Evolutionary conservation across 2,113 vertebrate species (phyloP).

Genomic region (Fukomys damarensis): DNA sequence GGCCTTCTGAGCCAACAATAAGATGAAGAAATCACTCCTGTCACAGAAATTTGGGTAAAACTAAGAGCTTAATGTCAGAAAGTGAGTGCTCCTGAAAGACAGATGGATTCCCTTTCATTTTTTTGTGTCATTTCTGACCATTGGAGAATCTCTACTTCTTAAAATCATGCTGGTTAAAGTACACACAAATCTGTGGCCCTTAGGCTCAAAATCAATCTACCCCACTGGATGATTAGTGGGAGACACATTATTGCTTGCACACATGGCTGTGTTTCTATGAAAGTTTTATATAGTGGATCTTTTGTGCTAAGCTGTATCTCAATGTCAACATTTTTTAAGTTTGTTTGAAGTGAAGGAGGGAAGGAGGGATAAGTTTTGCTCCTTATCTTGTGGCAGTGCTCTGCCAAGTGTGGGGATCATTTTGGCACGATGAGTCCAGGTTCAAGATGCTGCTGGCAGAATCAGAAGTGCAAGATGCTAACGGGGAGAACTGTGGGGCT

Average conservation of each 20-base stretch:
- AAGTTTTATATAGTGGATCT: neutral
- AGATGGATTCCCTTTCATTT: neutral
- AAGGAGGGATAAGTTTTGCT: too few species aligned
- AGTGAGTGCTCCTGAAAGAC: neutral
- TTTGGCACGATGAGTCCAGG: neutral
- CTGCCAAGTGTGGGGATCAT: neutral
- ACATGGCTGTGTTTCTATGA: neutral
- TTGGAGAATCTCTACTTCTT: neutral
- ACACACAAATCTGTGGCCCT: neutral
- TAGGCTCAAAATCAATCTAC: neutral
- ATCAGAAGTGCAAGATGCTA: neutral
- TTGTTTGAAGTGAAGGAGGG: neutral
- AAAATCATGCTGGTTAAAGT: neutral
- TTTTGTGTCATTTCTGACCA: neutral
- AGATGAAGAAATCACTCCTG: neutral
- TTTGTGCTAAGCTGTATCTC: neutral
- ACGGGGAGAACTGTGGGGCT: neutral
- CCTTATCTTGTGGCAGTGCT: neutral
- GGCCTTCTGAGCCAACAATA: neutral
- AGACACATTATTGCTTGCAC: neutral
- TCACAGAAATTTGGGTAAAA: neutral
- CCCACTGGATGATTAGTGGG: neutral
- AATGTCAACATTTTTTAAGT: neutral
- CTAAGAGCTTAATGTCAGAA: neutral
- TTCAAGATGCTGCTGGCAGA: neutral